Base-by-base conservation (phyloP, 2,888 invertebrate species). In the Drosophila aldrichi region DNA sequence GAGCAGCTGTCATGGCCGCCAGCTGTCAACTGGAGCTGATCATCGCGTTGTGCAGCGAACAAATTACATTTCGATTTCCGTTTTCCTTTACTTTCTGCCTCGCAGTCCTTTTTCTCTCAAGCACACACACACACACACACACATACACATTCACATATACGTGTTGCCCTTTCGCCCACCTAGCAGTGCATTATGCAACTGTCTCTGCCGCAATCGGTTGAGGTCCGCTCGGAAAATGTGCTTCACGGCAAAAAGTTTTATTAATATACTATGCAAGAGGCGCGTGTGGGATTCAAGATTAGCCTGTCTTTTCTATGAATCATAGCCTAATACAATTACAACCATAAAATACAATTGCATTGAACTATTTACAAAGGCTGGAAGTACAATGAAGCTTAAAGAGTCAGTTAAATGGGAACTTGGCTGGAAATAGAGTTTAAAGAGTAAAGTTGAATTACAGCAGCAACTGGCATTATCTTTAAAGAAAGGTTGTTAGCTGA, bases 51-150 rank as follows among this genome's bases (percentile, higher is more conserved):
- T 72, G 68, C 79, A 79, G 65, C 69, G 73, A 80, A 70, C 81
- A 82, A 86, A 83, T 82, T 82, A 82, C 86, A 83, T 86, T 86
- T 83, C 86, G 83, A 86, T 83, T 86, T 86, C 79, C 77, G 83
- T 76, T 73, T 71, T 69, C 66, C 69, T 63, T 57, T 56, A 41
- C 69, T 63, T 57, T 56, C 46, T 57, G 38, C 49, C 57, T 57
- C n/a, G 20, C 41, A 46, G 25, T 41, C 32, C 29, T 25, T 34
- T 55, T 41, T 40, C 34, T 3, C 32, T 38, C 32, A 25, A n/a
- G 9, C 38, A 38, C 36, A 52, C 36, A 52, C 16, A 20, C 5
- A 20, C 3, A 22, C 32, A n/a, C 10, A 20, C 36, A 22, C 25
- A 38, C n/a, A 22, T 6, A 10, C 25, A n/a, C 36, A n/a, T 22